Conservation (phyloP, 2,888 invertebrate genomes). For the Pseudoips prasinana region DNA sequence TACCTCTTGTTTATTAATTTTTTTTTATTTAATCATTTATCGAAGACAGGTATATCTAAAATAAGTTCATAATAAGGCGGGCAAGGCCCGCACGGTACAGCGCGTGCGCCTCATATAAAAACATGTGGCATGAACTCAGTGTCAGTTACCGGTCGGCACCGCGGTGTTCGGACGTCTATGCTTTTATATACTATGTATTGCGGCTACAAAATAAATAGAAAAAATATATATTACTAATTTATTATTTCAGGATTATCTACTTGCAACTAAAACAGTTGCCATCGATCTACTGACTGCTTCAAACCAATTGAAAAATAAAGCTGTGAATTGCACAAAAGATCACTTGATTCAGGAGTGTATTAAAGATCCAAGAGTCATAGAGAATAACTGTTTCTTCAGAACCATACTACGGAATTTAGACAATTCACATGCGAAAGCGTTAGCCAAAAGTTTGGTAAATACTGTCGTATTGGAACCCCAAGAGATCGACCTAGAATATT, state of each 20-base stretch:
- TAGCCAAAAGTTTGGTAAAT: conserved; percentile 59
- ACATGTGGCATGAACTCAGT: too few relatives aligned
- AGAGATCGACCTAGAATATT: conserved; percentile 35
- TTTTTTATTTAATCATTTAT: too few relatives aligned
- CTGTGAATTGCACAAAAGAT: conserved; percentile 42
- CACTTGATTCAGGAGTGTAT: conserved; percentile 57
- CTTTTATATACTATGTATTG: too few relatives aligned
- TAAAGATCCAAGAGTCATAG: conserved; percentile 38
- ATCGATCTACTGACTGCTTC: conserved; percentile 41
- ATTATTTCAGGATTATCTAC: conserved; percentile 58
- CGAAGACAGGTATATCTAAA: too few relatives aligned
- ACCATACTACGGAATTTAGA: conserved; percentile 56
- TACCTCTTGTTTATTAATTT: too few relatives aligned
- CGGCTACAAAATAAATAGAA: too few relatives aligned
- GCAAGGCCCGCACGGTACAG: too few relatives aligned
- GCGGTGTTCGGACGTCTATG: too few relatives aligned
- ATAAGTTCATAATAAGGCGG: too few relatives aligned
- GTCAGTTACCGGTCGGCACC: too few relatives aligned
- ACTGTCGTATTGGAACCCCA: conserved; percentile 23
- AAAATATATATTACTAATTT: too few relatives aligned
- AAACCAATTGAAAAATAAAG: conserved; percentile 23
- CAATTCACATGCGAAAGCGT: conserved; percentile 45
- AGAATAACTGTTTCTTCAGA: conserved; percentile 45
- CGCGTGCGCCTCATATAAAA: too few relatives aligned
- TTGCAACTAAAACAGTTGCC: conserved; percentile 57